phyloP scores from a whole-genome alignment of 2,113 vertebrate genomes.

The Brevimyrus niger region DNA sequence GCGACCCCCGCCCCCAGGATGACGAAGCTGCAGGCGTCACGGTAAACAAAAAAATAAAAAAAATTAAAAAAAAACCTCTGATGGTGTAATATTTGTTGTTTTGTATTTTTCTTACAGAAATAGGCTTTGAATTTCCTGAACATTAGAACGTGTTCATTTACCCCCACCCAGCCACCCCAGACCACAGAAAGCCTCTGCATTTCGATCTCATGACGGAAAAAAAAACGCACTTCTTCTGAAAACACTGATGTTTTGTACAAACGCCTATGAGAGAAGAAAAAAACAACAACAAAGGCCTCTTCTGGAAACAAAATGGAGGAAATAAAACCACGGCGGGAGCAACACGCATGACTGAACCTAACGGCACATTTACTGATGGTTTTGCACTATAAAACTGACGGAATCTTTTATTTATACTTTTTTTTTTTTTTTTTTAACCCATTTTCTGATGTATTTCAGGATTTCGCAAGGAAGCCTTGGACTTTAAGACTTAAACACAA shows the following conservation, averaged over 20 bases:
- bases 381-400: not conserved
- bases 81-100: conserved; percentile 35
- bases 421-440: conserved; percentile 20
- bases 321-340: not conserved
- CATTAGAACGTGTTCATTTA: conserved; percentile 60
- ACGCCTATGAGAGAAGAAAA: conserved; percentile 12
- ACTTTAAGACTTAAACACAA: conserved; percentile 53
- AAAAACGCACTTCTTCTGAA: conserved; percentile 10
- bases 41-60: too few species aligned
- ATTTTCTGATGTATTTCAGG: not conserved
- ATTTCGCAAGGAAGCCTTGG: conserved; percentile 42
- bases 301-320: conserved; percentile 14
- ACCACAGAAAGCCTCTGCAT: conserved; percentile 46
- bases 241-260: conserved; percentile 26
- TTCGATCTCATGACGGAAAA: conserved; percentile 41
- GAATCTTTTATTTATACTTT: conserved; percentile 14
- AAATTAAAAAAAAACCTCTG: conserved; percentile 17
- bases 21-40: not conserved
- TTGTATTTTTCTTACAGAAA: conserved; percentile 27
- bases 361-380: not conserved
- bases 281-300: not conserved
- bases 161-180: conserved; percentile 35
- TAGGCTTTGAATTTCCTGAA: conserved; percentile 45
- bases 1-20: not conserved
- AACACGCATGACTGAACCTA: not conserved